A percentile compares a stretch with the other conserved stretches of the same genome.
Conservation (phyloP, 35 echinoderm and acorn worm species). For the Apostichopus parvimensis region DNA sequence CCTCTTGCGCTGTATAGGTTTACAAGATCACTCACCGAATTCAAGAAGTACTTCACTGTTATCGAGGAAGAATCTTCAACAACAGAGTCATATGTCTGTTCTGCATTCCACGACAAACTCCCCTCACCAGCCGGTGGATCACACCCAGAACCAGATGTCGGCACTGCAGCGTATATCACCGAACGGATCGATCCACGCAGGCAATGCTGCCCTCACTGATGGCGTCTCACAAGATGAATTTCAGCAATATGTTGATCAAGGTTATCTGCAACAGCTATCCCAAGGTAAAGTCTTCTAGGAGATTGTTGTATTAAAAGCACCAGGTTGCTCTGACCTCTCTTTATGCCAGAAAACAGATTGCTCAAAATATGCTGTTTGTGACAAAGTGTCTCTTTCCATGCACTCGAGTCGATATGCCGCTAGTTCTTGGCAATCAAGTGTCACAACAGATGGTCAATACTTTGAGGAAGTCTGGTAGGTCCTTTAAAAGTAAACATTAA, state of each 20-base stretch:
- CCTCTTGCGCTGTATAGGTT: neutral
- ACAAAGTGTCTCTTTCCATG: no score
- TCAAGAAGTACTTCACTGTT: conserved; percentile 13
- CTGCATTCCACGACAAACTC: conserved; percentile 16
- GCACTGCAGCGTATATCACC: conserved; percentile 35
- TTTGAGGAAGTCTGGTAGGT: no score
- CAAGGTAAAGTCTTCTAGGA: conserved; percentile 60
- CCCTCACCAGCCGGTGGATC: conserved; percentile 34
- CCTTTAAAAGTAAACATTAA: no score
- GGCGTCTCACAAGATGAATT: conserved; percentile 53
- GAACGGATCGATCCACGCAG: conserved; percentile 1
- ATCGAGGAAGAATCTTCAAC: conserved; percentile 18
- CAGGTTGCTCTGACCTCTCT: no score
- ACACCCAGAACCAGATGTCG: conserved; percentile 10
- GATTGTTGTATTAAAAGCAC: no score
- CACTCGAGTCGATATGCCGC: no score
- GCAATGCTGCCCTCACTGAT: conserved; percentile 9
- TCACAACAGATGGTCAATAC: no score
- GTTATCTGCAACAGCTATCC: conserved; percentile 76
- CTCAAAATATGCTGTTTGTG: no score
- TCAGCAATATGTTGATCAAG: conserved; percentile 71
- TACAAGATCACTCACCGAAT: conserved; percentile 44
- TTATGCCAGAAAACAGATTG: no score
- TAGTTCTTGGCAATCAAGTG: no score
- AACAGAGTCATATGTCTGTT: conserved; percentile 9